phyloP scores from a whole-genome alignment of 1,140 invertebrate genomes.

The Microplitis demolitor region DNA sequence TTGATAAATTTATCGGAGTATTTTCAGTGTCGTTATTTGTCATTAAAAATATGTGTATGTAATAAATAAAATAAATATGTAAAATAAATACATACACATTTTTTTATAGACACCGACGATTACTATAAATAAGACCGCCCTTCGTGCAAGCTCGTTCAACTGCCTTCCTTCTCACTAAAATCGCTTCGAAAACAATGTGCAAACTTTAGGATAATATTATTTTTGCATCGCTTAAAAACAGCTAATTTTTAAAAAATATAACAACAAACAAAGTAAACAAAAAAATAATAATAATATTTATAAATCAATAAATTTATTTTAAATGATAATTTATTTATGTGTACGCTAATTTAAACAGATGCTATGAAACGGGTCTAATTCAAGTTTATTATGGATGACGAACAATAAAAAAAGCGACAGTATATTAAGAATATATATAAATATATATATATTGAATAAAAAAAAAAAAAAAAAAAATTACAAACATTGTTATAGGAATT shows the following conservation, averaged over 20 bases:
- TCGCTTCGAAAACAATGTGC: slow-evolving; percentile 28
- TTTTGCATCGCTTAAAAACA: slow-evolving; percentile 33
- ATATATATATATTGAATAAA: slow-evolving; percentile 13
- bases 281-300: neutral
- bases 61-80: neutral
- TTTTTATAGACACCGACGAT: neutral
- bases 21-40: neutral
- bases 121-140: slow-evolving; percentile 18
- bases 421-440: neutral
- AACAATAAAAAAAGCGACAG: neutral
- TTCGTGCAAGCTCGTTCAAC: slow-evolving; percentile 36
- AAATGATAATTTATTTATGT: neutral
- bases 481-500: slow-evolving; percentile 29
- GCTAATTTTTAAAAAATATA: slow-evolving; percentile 11
- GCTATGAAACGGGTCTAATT: slow-evolving; percentile 24
- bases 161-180: slow-evolving; percentile 35
- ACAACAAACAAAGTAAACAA: neutral
- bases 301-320: neutral
- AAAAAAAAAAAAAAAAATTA: slow-evolving; percentile 19
- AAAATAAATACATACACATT: neutral
- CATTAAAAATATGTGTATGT: neutral
- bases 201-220: slow-evolving; percentile 30
- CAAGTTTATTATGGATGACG: neutral
- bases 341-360: neutral
- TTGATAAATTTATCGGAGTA: slow-evolving; percentile 31